Conservation (phyloP, 2,888 invertebrate genomes). For the Rosalia funebris region DNA sequence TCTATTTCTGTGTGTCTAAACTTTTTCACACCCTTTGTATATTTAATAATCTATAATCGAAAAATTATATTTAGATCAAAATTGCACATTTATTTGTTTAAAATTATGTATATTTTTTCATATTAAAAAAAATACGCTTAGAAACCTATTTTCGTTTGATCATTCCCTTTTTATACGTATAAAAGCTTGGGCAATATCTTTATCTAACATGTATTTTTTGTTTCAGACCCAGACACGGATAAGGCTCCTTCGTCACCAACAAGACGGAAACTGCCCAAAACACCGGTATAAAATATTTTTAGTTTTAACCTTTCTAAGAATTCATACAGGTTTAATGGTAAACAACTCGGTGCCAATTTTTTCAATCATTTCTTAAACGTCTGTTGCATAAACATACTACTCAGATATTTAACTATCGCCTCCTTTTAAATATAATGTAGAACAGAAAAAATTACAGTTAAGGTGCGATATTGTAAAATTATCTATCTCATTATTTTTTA, state of each 20-base stretch:
- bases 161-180: too few species aligned
- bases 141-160: too few species aligned
- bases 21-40: too few species aligned
- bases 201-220: slow-evolving; percentile 29
- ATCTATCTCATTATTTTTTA: not conserved
- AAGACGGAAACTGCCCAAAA: slow-evolving; percentile 94
- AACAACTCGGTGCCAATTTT: not conserved
- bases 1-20: too few species aligned
- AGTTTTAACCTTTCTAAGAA: slow-evolving; percentile 12
- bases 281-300: slow-evolving; percentile 86
- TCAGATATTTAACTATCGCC: not conserved
- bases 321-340: not conserved
- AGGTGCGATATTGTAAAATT: not conserved
- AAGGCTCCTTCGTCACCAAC: slow-evolving; percentile 89
- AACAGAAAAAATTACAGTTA: not conserved
- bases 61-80: too few species aligned
- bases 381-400: not conserved
- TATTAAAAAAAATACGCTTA: too few species aligned
- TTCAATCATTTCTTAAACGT: not conserved
- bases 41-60: too few species aligned
- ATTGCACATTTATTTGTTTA: too few species aligned
- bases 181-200: too few species aligned
- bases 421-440: not conserved
- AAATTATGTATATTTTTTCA: too few species aligned
- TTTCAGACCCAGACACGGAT: slow-evolving; percentile 85